Conservation (phyloP, 2,888 invertebrate species). For the Pseudeuparius sepicola region DNA sequence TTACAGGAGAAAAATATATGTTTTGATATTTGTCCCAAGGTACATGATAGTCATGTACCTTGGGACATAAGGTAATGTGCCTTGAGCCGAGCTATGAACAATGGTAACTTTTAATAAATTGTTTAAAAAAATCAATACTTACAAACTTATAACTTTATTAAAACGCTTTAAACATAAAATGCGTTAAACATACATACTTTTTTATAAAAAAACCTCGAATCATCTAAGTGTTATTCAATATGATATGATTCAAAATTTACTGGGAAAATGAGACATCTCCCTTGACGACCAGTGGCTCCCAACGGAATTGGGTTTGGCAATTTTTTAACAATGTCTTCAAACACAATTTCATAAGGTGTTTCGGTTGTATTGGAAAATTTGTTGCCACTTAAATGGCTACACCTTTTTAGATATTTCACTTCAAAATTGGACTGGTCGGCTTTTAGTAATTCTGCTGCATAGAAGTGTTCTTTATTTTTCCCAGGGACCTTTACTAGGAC, state of each 20-base stretch:
- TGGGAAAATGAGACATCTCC: constrained; percentile 3
- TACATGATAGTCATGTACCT: constrained; percentile 1
- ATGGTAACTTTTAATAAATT: background rate
- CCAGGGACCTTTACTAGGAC: constrained; percentile 2
- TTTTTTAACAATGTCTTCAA: constrained; percentile 1
- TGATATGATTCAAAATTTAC: constrained; percentile 3
- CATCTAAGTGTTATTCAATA: constrained; percentile 2
- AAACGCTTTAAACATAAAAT: constrained; percentile 3
- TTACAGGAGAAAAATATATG: constrained; percentile 2
- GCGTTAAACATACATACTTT: constrained; percentile 1
- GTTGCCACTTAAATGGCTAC: constrained; percentile 3
- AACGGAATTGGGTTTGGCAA: constrained; percentile 1
- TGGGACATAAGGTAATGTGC: constrained; percentile 1
- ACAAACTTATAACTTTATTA: constrained; percentile 1
- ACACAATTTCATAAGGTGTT: constrained; percentile 3
- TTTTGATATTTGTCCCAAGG: constrained; percentile 3
- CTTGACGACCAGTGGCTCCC: constrained; percentile 1
- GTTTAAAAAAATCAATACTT: background rate
- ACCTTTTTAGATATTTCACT: constrained; percentile 3
- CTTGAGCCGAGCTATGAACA: constrained; percentile 3
- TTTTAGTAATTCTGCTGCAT: constrained; percentile 2
- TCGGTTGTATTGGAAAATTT: background rate
- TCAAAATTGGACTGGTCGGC: constrained; percentile 3
- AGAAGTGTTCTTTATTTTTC: constrained; percentile 1
- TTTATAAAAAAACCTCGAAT: constrained; percentile 2